phyloP scores from a whole-genome alignment of 1,140 invertebrate genomes.

The Saccostrea cuccullata region DNA sequence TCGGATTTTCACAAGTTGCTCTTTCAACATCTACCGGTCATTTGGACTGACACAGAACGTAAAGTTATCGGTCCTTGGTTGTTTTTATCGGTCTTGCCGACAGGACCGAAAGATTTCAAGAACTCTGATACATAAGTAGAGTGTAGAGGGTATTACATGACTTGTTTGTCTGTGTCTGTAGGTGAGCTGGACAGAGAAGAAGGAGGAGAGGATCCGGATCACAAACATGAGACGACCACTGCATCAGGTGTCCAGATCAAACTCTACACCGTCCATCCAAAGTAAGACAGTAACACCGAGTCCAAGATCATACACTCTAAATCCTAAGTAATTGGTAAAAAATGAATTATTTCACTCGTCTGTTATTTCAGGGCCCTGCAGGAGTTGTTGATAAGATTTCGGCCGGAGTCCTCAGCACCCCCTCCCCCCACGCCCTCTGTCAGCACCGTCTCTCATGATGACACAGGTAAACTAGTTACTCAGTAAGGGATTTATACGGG shows the following conservation, averaged over 20 bases:
- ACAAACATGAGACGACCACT: conserved; percentile 56
- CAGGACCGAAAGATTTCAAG: no score
- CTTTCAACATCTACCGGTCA: no score
- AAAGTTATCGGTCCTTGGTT: no score
- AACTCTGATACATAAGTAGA: no score
- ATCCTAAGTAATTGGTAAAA: no score
- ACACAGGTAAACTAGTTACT: conserved; percentile 65
- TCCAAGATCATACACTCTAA: no score
- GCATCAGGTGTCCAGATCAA: conserved; percentile 58
- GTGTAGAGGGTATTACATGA: background rate
- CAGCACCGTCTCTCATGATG: conserved; percentile 76
- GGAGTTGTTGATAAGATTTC: conserved; percentile 89
- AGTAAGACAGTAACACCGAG: conserved; percentile 73
- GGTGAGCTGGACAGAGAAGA: conserved; percentile 74
- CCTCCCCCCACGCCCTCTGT: conserved; percentile 66
- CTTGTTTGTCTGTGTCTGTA: conserved; percentile 37
- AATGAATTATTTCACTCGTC: no score
- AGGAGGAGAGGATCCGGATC: conserved; percentile 75
- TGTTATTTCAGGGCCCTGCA: conserved; percentile 84
- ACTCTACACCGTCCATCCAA: conserved; percentile 92
- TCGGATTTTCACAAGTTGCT: no score
- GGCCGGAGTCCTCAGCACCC: conserved; percentile 79
- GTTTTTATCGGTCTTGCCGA: no score
- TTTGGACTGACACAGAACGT: no score
- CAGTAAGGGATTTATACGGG: background rate